A percentile compares a stretch with the other conserved stretches of the same genome.
phyloP scores from a whole-genome alignment of 2,888 invertebrate genomes.

The Dryococelus australis region DNA sequence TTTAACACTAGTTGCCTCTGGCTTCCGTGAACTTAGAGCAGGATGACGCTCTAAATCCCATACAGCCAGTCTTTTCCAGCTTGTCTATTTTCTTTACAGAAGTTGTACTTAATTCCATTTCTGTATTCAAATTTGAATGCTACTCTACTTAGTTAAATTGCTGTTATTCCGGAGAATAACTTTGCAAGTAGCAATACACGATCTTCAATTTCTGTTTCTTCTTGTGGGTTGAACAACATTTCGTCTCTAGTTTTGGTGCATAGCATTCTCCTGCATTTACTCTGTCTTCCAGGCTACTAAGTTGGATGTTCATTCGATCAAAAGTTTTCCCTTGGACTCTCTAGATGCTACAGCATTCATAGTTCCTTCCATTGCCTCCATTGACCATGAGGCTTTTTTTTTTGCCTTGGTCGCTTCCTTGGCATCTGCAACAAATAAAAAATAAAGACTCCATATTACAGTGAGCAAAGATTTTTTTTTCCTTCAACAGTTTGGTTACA shows the following conservation, averaged over 20 bases:
- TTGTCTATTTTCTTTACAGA: constrained; percentile 46
- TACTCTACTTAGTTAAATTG: constrained; percentile 47
- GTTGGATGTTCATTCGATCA: not conserved
- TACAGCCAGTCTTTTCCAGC: constrained; percentile 52
- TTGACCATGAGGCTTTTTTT: not conserved
- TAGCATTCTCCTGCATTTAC: not conserved
- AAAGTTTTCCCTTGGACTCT: not conserved
- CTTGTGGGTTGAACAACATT: constrained; percentile 46
- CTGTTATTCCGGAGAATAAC: constrained; percentile 49
- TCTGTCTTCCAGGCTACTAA: not conserved
- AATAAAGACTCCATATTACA: not conserved
- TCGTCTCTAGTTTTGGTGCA: constrained; percentile 37
- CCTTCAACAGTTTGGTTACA: not conserved
- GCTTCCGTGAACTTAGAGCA: constrained; percentile 48
- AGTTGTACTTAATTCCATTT: constrained; percentile 48
- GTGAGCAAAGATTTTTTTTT: not conserved
- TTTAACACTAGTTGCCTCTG: constrained; percentile 52
- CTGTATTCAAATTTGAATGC: constrained; percentile 50
- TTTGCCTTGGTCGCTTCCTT: not conserved
- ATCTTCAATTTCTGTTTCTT: constrained; percentile 48
- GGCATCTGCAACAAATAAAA: not conserved
- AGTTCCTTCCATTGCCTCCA: not conserved
- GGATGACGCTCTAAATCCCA: constrained; percentile 48
- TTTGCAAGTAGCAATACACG: constrained; percentile 46
- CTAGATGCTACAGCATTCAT: not conserved